phyloP scores from a whole-genome alignment of 2,113 vertebrate species.

The Callithrix jacchus region DNA sequence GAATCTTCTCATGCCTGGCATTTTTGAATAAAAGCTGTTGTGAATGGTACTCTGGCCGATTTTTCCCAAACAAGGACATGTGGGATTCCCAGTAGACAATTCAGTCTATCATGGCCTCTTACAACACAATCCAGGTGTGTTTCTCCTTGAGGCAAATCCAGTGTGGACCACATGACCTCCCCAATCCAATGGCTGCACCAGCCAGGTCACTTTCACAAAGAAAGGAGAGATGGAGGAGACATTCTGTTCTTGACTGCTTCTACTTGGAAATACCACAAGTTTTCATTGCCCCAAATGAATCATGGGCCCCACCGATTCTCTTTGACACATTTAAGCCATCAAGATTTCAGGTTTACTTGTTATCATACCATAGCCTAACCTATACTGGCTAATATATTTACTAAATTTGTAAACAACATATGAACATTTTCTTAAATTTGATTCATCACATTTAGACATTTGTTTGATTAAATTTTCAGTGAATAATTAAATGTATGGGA shows the following conservation, averaged over 20 bases:
- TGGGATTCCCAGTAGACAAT: not conserved
- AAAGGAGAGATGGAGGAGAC: not conserved
- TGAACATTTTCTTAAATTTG: not conserved
- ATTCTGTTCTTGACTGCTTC: not conserved
- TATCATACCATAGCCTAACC: not conserved
- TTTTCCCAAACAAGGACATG: not conserved
- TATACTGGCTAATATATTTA: not conserved
- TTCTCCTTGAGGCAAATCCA: not conserved
- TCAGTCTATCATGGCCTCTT: not conserved
- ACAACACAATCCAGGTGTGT: not conserved
- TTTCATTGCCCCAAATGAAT: not conserved
- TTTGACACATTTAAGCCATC: not conserved
- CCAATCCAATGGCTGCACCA: not conserved
- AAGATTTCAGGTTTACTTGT: not conserved
- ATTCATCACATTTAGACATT: not conserved
- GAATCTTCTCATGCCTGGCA: not conserved
- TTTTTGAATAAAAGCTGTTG: not conserved
- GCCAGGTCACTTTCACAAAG: not conserved
- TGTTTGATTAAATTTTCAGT: not conserved
- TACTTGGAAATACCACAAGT: not conserved
- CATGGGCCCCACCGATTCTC: not conserved
- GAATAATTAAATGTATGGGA: not conserved
- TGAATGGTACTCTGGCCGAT: not conserved
- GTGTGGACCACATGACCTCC: not conserved
- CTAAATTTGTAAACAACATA: constrained; percentile 1